Conservation (phyloP, 1,140 invertebrate genomes). For the Spodoptera frugiperda region DNA sequence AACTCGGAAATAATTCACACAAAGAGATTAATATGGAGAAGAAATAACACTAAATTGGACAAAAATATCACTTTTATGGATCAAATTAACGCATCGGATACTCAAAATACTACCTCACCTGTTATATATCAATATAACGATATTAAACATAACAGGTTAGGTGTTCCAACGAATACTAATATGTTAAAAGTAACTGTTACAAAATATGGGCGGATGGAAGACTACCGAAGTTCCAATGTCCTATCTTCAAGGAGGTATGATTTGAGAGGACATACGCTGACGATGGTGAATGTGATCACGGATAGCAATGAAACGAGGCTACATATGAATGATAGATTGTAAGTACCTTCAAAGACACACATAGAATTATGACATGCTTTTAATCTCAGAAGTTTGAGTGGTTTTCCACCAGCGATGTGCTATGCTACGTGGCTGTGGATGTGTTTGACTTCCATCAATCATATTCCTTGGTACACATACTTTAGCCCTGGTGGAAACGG, state of each 20-base stretch:
- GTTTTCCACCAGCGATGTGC: no score
- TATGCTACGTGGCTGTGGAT: no score
- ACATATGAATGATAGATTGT: slow-evolving; percentile 78
- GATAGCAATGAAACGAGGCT: slow-evolving; percentile 74
- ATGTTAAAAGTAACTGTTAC: slow-evolving; percentile 13
- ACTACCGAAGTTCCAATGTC: slow-evolving; percentile 60
- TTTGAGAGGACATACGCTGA: slow-evolving; percentile 66
- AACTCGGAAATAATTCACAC: slow-evolving; percentile 64
- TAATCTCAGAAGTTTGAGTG: no score
- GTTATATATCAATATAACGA: background rate
- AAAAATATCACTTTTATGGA: no score
- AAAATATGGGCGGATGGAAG: slow-evolving; percentile 62
- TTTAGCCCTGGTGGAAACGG: no score
- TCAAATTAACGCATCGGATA: background rate
- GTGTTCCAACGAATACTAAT: background rate
- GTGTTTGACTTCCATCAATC: no score
- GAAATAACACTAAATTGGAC: background rate
- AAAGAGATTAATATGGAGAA: slow-evolving; percentile 61
- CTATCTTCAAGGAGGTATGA: slow-evolving; percentile 64
- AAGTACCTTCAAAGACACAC: no score
- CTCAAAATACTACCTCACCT: background rate
- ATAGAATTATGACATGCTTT: no score
- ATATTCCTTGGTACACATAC: no score
- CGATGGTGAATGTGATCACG: slow-evolving; percentile 74
- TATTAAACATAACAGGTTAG: slow-evolving; percentile 9